These are phyloP conservation scores for Paramormyrops hopkinsi DNA, from an alignment of 2,797 vertebrate species.

Conservation along the genomic window DNA sequence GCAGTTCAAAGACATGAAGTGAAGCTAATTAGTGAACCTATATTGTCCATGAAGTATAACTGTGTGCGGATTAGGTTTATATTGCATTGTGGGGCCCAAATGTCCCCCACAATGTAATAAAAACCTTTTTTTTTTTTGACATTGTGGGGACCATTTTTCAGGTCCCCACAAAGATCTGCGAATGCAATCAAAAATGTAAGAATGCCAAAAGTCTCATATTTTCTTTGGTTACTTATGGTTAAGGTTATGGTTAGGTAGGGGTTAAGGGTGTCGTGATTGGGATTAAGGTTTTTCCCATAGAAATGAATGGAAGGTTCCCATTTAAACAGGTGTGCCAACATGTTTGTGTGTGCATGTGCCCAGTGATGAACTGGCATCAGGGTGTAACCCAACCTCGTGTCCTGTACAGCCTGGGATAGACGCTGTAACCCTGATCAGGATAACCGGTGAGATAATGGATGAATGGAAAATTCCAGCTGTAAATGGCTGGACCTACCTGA, in stretches of 20 bases:
- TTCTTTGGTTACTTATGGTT: not conserved
- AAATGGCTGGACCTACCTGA: not conserved
- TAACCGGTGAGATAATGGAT: not conserved
- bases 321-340: not conserved
- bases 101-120: not conserved
- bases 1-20: not conserved
- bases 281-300: not conserved
- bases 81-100: not conserved
- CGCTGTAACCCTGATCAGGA: not conserved
- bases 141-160: not conserved
- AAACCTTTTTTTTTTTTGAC: not conserved
- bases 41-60: not conserved
- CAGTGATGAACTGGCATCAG: not conserved
- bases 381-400: not conserved
- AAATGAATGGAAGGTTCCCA: not conserved
- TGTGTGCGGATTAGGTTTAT: not conserved
- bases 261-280: not conserved
- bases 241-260: not conserved
- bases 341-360: not conserved
- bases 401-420: not conserved
- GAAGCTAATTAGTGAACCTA: not conserved
- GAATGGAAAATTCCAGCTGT: not conserved
- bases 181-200: not conserved
- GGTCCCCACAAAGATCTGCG: not conserved
- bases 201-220: not conserved